These are phyloP conservation scores for Antechinus stuartii DNA, from an alignment of 2,113 vertebrate genomes.

Conservation along the genomic window DNA sequence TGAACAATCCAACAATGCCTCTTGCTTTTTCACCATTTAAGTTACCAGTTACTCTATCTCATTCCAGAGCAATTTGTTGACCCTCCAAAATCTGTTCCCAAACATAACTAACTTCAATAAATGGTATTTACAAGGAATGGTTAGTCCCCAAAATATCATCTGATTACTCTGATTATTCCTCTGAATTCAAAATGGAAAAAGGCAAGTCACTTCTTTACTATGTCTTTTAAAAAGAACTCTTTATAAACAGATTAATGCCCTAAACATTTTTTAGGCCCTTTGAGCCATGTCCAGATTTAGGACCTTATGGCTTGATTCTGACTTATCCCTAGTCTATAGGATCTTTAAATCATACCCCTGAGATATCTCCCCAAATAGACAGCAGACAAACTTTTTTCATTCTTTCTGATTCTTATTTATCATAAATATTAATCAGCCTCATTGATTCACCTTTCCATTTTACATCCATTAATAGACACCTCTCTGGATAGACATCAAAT, in stretches of 20 bases:
- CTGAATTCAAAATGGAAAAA: not conserved
- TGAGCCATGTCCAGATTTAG: not conserved
- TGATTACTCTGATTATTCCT: not conserved
- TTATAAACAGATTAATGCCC: not conserved
- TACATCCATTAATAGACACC: not conserved
- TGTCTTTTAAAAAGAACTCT: not conserved
- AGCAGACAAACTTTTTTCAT: not conserved
- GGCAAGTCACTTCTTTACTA: not conserved
- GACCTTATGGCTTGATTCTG: not conserved
- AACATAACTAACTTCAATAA: not conserved
- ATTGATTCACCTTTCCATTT: constrained; percentile 10
- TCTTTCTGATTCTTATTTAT: not conserved
- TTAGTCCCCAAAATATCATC: not conserved
- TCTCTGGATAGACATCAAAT: constrained; percentile 15
- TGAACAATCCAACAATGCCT: not conserved
- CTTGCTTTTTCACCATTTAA: not conserved
- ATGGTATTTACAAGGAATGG: not conserved
- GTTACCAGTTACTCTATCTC: not conserved
- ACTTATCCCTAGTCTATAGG: not conserved
- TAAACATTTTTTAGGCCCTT: not conserved
- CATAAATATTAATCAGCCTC: not conserved
- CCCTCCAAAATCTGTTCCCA: not conserved
- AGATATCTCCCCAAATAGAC: not conserved
- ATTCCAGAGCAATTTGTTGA: not conserved
- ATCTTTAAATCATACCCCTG: not conserved